These are phyloP conservation scores for Agrotis clavis DNA, from an alignment of 2,888 invertebrate species.

Conservation along the genomic window DNA sequence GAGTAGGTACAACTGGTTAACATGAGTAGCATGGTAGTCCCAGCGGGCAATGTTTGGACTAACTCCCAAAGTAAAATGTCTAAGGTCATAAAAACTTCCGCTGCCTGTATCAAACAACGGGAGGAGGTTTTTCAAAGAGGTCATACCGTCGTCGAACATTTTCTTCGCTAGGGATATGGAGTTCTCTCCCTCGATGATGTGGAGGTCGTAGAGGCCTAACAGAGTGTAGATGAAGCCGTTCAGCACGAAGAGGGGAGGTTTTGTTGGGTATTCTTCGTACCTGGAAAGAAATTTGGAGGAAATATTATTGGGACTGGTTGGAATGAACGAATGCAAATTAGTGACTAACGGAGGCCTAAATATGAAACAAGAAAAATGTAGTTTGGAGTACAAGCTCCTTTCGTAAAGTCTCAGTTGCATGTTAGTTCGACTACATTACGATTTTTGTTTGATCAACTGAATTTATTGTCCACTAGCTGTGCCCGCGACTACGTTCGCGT, in stretches of 20 bases:
- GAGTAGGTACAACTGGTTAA: conserved; percentile 97
- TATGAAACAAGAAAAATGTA: too few relatives aligned
- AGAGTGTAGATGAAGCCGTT: conserved; percentile 99
- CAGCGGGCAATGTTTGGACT: conserved; percentile 99
- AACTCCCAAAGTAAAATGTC: conserved; percentile 97
- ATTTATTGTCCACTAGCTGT: too few relatives aligned
- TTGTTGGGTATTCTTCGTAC: conserved; percentile 99
- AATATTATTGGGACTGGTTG: background rate
- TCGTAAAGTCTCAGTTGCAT: too few relatives aligned
- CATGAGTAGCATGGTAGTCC: conserved; percentile 99
- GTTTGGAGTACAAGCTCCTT: too few relatives aligned
- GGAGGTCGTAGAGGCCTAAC: conserved; percentile 98
- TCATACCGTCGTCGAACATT: conserved; percentile 96
- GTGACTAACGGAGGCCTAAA: too few relatives aligned
- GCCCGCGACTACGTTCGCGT: too few relatives aligned
- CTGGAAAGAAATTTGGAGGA: conserved; percentile 75
- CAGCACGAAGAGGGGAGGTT: conserved; percentile 98
- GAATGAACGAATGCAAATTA: background rate
- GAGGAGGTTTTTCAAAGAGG: conserved; percentile 96
- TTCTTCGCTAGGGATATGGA: conserved; percentile 93
- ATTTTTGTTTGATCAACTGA: too few relatives aligned
- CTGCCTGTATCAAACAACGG: conserved; percentile 98
- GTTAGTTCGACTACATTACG: too few relatives aligned
- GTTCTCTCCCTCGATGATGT: conserved; percentile 94
- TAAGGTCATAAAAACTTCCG: conserved; percentile 98